Conservation (phyloP, 2,113 vertebrate species). For the Dinomys branickii region DNA sequence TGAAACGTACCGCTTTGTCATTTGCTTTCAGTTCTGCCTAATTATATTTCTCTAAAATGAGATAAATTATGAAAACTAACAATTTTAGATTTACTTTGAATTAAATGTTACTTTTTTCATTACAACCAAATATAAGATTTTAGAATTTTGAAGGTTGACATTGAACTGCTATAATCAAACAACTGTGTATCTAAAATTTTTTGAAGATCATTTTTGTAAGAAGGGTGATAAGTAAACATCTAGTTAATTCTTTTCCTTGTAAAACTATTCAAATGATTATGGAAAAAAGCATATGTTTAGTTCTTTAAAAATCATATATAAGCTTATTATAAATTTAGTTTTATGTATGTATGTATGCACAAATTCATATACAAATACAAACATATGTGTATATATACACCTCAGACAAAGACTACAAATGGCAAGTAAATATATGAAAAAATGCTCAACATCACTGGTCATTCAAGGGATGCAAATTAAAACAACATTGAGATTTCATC, state of each 20-base stretch:
- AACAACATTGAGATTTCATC: not conserved
- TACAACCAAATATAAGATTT: not conserved
- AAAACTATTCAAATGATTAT: not conserved
- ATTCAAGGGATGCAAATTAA: not conserved
- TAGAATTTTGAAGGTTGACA: constrained; percentile 2
- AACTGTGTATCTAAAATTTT: not conserved
- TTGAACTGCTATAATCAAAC: not conserved
- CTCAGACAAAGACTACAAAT: no score
- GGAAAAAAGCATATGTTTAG: not conserved
- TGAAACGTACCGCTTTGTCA: not conserved
- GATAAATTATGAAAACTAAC: constrained; percentile 17
- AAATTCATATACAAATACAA: not conserved
- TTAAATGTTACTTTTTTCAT: not conserved
- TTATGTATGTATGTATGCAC: not conserved
- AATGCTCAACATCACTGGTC: not conserved
- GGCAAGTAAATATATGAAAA: no score
- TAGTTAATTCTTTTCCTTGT: not conserved
- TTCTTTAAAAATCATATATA: not conserved
- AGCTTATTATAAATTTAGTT: not conserved
- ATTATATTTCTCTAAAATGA: not conserved
- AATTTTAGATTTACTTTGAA: not conserved
- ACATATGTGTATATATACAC: not conserved
- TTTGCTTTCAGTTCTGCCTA: not conserved
- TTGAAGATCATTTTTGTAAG: not conserved
- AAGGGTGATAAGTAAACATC: not conserved